Base-by-base conservation (phyloP, 2,888 invertebrate species). In the Caenorhabditis sp. region DNA sequence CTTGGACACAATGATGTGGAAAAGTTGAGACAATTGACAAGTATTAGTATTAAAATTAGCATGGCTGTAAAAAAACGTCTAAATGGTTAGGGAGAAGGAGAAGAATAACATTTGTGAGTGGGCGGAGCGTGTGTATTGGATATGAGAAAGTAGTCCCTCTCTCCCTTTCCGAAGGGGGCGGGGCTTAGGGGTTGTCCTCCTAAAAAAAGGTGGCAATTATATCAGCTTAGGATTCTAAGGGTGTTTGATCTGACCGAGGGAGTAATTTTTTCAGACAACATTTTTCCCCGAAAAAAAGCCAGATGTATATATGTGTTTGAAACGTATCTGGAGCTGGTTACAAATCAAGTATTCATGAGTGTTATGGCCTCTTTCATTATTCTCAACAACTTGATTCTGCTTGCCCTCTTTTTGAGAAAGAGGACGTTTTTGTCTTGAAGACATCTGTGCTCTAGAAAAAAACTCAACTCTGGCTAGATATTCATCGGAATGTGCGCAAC, bases 1-100 rank as follows among this genome's bases (percentile, higher is more conserved):
- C 50, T 51, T 23, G 84, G 84, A 68, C 84, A 84, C 14, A 23
- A 53, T 23, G 5, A 12, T 6, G 51, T 51, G 58, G 27, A 66
- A 10, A 59, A 58, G 53, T 54, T 51, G 4, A 23, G 8, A 17
- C 8, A n/a, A 51, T 51, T 23, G 1, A 51, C 6, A 21, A 51
- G 19, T 23, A 58, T 23, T 55, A 50, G n/a, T n/a, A 58, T 17
- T 24, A 58, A 19, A 17, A 63, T 37, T 36, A 43, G 63, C 57
- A 31, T 27, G n/a, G 55, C 17, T 55, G 24, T 55, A 21, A 27
- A 14, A n/a, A 26, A 10, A 26, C 1, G 60, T 12, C 14, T 10
- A 23, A 69, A 64, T 54, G 21, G 21, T 10, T 10, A 51, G 57
- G 37, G 24, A 27, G 37, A 21, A 43, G 23, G 63, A 27, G 63